Evolutionary conservation across 1,140 invertebrate genomes (phyloP), one percentile per base, ranked within the genome.

Genomic region (Sogatella furcifera): DNA sequence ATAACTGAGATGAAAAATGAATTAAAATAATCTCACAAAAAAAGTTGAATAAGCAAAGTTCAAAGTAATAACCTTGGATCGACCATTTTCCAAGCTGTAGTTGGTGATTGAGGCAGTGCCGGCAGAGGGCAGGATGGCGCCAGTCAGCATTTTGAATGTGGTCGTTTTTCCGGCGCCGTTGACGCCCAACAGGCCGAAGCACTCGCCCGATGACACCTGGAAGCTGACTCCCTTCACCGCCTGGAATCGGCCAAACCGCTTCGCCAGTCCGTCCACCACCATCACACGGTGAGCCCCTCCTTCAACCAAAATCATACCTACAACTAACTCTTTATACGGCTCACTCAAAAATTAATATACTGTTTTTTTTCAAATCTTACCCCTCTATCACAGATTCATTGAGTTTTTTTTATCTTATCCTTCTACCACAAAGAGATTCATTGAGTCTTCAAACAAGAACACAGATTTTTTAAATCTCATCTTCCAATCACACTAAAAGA

Each of bases 121-220:
- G 41, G 62, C 34, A 13, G 66, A 62, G 13, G 61, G 61, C 19
- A 61, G 49, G 19, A 49, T 59, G 28, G 65, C 65, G 14, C 92
- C 93, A 0, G 92, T 95, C 59, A 94, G 73, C 88, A 94, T 92
- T 72, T 88, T 87, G 69, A 95, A 94, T 1, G 88, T 91, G 6
- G 87, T 88, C 2, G 90, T 92, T 75, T 91, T 88, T 1, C 82
- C 85, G 28, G 88, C 88, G n/a, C 89, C 89, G 72, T 94, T 94
- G 4, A 90, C 81, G 11, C 94, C 93, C 28, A 97, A 75, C 43
- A 97, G 74, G 1, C 92, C 93, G 72, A 96, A 96, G 69, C 92
- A 95, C 76, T 96, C 86, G 3, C 86, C 85, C 11, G 78, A 75
- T n/a, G 78, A 75, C n/a, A 82, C 78, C 10, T 73, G 81, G 58